phyloP scores from a whole-genome alignment of 2,888 invertebrate genomes.

The Hydroisotoma schaefferi region DNA sequence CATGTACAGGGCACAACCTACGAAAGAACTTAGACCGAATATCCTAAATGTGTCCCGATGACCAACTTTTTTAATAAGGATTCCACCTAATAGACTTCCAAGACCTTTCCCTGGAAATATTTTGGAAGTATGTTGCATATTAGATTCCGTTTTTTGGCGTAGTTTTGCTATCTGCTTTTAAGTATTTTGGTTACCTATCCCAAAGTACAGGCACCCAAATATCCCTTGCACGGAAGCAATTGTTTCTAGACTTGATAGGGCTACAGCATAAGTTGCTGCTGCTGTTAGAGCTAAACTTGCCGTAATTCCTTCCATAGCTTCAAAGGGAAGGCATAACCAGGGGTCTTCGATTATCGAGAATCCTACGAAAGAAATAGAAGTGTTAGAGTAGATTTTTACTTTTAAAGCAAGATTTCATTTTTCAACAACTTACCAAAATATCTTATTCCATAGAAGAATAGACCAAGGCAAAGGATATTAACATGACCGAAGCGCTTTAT shows the following conservation, averaged over 20 bases:
- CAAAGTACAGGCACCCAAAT: conserved; percentile 74
- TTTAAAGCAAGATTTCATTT: background rate
- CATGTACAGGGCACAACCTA: conserved; percentile 67
- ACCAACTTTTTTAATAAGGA: conserved; percentile 68
- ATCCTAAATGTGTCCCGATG: conserved; percentile 58
- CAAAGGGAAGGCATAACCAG: conserved; percentile 70
- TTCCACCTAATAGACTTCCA: conserved; percentile 72
- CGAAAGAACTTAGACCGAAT: conserved; percentile 58
- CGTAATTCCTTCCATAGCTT: conserved; percentile 73
- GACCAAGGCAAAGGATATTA: conserved; percentile 72
- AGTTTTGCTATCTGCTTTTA: too few relatives aligned
- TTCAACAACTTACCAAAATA: conserved; percentile 59
- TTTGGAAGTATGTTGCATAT: background rate
- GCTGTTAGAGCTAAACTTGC: conserved; percentile 72
- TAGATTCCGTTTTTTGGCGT: too few relatives aligned
- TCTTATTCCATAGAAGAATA: conserved; percentile 66
- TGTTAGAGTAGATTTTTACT: background rate
- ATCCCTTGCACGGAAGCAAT: conserved; percentile 73
- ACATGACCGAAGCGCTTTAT: conserved; percentile 70
- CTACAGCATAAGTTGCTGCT: conserved; percentile 72
- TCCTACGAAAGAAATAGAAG: conserved; percentile 53
- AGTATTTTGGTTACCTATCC: conserved; percentile 73
- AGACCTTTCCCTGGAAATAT: conserved; percentile 64
- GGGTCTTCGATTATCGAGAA: conserved; percentile 73
- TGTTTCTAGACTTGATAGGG: conserved; percentile 67